Evolutionary conservation across 2,113 vertebrate genomes (phyloP), one percentile per base, ranked within the genome.

Genomic region (Onychorhynchus coronatus): DNA sequence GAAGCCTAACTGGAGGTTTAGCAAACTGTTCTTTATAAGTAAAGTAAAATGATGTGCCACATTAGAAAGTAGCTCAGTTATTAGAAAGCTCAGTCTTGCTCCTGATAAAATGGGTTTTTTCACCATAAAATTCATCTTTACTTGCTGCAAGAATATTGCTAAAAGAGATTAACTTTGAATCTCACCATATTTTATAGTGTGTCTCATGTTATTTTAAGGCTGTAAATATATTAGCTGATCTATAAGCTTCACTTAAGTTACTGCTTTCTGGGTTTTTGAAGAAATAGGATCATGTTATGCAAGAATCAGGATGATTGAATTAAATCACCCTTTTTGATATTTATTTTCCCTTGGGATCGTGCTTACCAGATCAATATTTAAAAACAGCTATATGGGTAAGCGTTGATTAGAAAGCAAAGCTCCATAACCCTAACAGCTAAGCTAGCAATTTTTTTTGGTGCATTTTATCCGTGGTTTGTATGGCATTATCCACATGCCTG

Each of bases 101-200:
- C 42, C 66, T 95, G 88, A 86, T 93, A 93, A 96, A 96, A 95
- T 92, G 93, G 93, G 91, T 94, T 95, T 96, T 96, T 95, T 92
- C 80, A 92, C 83, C 5, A 0, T 96, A 92, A 94, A 96, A 97
- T 96, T 96, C 65, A 82, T 94, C 86, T 91, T 84, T 84, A 33
- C 68, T 94, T 91, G 44, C 73, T 94, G 76, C 70, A 86, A 89
- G 92, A 87, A 92, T 93, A 82, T 94, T 94, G 80, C 85, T 92
- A n/a, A 91, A 95, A 92, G 68, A 94, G 91, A 96, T 96, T 96
- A 96, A 94, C 92, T 95, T 93, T 75, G 70, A 53, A 92, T 93
- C 83, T 85, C 73, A 27, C 33, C 85, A 56, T 96, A 84, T 95
- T 96, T 91, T 89, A 81, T 90, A 80, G 68, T 65, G 37, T 85